These are phyloP conservation scores for Therioaphis trifolii DNA, from an alignment of 2,888 invertebrate species.

Conservation along the genomic window DNA sequence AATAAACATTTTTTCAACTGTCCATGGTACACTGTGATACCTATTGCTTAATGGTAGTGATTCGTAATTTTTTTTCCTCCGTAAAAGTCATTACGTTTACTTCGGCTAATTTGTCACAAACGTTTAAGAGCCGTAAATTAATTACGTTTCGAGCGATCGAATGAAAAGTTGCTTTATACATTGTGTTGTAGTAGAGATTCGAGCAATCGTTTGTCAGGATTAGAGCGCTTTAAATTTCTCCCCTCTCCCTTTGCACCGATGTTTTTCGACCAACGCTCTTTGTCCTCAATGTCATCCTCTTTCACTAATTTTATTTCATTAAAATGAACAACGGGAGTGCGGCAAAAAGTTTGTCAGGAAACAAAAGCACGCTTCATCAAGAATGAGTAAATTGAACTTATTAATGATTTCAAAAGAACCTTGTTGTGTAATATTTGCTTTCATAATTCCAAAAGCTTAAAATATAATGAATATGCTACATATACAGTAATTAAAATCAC, in stretches of 20 bases:
- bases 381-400: constrained; percentile 37
- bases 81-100: constrained; percentile 25
- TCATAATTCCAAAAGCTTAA: constrained; percentile 6
- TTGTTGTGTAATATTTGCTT: neutral
- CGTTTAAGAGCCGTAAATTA: constrained; percentile 54
- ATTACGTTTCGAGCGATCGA: constrained; percentile 53
- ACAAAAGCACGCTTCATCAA: constrained; percentile 30
- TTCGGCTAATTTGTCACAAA: constrained; percentile 47
- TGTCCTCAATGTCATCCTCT: constrained; percentile 39
- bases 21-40: too few relatives aligned
- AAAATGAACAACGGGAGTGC: constrained; percentile 44
- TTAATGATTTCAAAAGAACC: constrained; percentile 42
- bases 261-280: constrained; percentile 42
- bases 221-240: constrained; percentile 45
- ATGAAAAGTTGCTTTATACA: constrained; percentile 47
- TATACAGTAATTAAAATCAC: neutral
- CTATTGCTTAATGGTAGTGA: neutral
- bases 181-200: constrained; percentile 30
- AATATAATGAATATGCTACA: neutral
- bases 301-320: constrained; percentile 55
- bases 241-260: constrained; percentile 20
- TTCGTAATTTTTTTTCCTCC: neutral
- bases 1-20: too few relatives aligned
- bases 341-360: constrained; percentile 33
- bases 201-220: constrained; percentile 58